These are phyloP conservation scores for Acanthosoma haemorrhoidale DNA, from an alignment of 2,888 invertebrate species.

Conservation along the genomic window DNA sequence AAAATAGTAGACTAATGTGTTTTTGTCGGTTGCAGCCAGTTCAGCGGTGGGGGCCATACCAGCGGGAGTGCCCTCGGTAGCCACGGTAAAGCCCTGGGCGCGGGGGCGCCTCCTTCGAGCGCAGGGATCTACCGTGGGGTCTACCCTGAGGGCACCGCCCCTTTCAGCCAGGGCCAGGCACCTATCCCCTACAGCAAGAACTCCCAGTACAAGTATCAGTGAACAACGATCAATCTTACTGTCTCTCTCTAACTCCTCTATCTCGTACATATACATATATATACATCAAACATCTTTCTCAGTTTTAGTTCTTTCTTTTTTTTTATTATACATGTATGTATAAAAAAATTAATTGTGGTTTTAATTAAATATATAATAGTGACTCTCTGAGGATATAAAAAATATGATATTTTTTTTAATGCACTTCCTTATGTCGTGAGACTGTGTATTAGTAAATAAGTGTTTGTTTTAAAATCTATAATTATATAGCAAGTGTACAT, in stretches of 20 bases:
- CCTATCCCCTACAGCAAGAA: conserved; percentile 21
- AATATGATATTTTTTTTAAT: conserved; percentile 22
- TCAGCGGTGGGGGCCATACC: conserved; percentile 22
- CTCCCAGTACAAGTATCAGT: conserved; percentile 29
- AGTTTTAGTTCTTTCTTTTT: conserved; percentile 7
- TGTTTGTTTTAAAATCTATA: conserved; percentile 6
- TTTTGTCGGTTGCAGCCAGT: not conserved
- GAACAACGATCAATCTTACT: conserved; percentile 18
- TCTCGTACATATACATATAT: conserved; percentile 5
- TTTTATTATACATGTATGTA: conserved; percentile 23
- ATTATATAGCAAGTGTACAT: conserved; percentile 1
- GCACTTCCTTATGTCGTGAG: conserved; percentile 28
- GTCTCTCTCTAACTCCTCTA: conserved; percentile 5
- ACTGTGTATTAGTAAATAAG: conserved; percentile 24
- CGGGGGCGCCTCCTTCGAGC: conserved; percentile 18
- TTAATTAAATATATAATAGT: conserved; percentile 26
- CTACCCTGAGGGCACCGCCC: conserved; percentile 21
- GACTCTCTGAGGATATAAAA: not conserved
- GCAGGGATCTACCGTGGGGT: conserved; percentile 23
- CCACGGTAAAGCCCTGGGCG: conserved; percentile 15
- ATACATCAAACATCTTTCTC: not conserved
- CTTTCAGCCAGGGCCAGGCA: conserved; percentile 19
- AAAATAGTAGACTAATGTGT: no score
- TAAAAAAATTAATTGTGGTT: conserved; percentile 28
- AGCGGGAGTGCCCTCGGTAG: conserved; percentile 8